Base-by-base conservation (phyloP, 2,888 invertebrate genomes). In the Ennomos erosarius region DNA sequence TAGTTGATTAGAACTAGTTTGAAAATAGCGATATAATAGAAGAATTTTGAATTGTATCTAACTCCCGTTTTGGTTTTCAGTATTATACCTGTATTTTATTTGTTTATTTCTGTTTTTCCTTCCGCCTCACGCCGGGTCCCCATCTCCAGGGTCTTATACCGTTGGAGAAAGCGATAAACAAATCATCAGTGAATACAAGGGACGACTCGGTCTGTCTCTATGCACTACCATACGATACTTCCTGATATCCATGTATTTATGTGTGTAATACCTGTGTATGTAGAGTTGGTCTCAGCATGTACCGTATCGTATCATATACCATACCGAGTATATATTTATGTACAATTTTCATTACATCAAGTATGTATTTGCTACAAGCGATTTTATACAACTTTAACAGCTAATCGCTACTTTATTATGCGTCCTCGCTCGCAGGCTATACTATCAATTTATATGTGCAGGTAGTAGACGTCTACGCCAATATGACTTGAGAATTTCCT, bases 161-260 rank as follows among this genome's bases (percentile, higher is more conserved):
- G 82, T 83, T 90, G 90, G 89, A 90, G 78, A 87, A 89, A 89
- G 90, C 90, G 82, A 91, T 90, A 83, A 91, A 90, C 90, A 88
- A 90, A 90, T 79, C 90, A 73, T 89, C 91, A 84, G 84, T 85
- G 84, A 87, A 86, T 82, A 78, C 87, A 84, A 85, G 87, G 86
- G 87, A 88, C 85, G 87, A 88, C 84, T 88, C 88, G 91, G 91
- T 90, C 89, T 89, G 90, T 89, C 88, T 87, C 85, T 79, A 77
- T 81, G 82, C 84, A 85, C 81, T 82, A 74, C 79, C 82, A 84
- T 81, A 78, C 78, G 59, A 55, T 66, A 75, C 72, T 76, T 76
- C 75, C 81, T 76, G 75, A 82, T 84, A 74, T 80, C 80, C 78
- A 85, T 84, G 81, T 80, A 72, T 76, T 73, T 78, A 71, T 85